These are phyloP conservation scores for Gerris lacustris DNA, from an alignment of 2,888 invertebrate species.

Conservation along the genomic window DNA sequence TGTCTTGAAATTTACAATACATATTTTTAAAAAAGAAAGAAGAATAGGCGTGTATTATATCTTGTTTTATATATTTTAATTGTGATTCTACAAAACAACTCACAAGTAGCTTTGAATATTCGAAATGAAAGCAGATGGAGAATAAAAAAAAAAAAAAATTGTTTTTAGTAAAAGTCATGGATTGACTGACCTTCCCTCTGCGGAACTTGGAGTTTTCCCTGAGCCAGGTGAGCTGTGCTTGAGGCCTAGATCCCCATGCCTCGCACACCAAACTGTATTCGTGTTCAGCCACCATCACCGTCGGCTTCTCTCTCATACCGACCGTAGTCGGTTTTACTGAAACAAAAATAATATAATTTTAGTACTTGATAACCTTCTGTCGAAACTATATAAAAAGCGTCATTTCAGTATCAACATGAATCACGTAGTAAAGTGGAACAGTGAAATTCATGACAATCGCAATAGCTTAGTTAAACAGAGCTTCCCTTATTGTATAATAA, in stretches of 20 bases:
- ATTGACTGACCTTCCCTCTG: conserved; percentile 54
- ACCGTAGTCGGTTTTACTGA: conserved; percentile 70
- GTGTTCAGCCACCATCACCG: conserved; percentile 62
- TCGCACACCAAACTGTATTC: conserved; percentile 69
- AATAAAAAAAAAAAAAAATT: too few species aligned
- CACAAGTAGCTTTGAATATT: too few species aligned
- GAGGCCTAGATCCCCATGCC: conserved; percentile 73
- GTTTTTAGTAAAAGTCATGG: too few species aligned
- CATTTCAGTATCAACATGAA: not conserved
- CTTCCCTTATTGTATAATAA: too few species aligned
- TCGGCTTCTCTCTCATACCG: conserved; percentile 61
- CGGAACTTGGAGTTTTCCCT: conserved; percentile 66
- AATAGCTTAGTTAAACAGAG: too few species aligned
- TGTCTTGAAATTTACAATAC: too few species aligned
- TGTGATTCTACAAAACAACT: too few species aligned
- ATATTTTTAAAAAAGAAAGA: too few species aligned
- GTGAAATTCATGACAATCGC: too few species aligned
- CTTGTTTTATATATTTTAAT: too few species aligned
- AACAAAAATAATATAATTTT: conserved; percentile 32
- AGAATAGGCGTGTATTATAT: too few species aligned
- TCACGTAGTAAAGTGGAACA: not conserved
- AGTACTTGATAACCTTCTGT: not conserved
- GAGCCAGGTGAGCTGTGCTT: conserved; percentile 72
- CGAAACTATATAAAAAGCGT: not conserved
- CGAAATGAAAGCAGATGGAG: too few species aligned